These are phyloP conservation scores for Threskiornis aethiopicus DNA, from an alignment of 2,797 vertebrate genomes.

Conservation along the genomic window DNA sequence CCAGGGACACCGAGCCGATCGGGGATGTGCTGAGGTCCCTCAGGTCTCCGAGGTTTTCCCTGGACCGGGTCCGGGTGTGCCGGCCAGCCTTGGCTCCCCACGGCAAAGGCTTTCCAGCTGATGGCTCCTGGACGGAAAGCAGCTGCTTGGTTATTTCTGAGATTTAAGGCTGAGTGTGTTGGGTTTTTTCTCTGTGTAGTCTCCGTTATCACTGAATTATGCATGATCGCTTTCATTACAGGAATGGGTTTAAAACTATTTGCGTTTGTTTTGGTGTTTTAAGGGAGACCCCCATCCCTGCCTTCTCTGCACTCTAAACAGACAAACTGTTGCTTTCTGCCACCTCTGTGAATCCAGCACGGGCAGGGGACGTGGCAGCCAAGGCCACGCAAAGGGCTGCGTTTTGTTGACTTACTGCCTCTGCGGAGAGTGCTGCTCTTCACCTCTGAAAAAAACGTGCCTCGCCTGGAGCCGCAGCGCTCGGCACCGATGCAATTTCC, in stretches of 20 bases:
- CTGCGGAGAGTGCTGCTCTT: rapidly evolving
- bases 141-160: background rate
- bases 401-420: rapidly evolving
- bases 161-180: background rate
- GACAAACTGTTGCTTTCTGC: background rate
- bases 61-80: rapidly evolving
- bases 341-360: background rate
- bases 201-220: background rate
- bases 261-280: background rate
- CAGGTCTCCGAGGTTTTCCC: background rate
- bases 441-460: rapidly evolving
- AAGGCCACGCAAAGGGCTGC: background rate
- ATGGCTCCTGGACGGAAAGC: background rate
- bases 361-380: background rate
- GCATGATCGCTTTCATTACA: background rate
- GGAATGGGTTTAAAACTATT: background rate
- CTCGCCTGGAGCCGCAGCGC: rapidly evolving
- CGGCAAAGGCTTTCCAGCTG: background rate
- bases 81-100: rapidly evolving
- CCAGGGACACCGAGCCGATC: rapidly evolving
- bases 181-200: background rate
- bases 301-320: rapidly evolving
- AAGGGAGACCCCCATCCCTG: background rate
- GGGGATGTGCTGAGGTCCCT: background rate
- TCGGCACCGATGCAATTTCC: rapidly evolving